Percentiles rank a stretch among this genome's conserved stretches.
Conservation (phyloP, 2,888 invertebrate species). For the Archips crataeganus region DNA sequence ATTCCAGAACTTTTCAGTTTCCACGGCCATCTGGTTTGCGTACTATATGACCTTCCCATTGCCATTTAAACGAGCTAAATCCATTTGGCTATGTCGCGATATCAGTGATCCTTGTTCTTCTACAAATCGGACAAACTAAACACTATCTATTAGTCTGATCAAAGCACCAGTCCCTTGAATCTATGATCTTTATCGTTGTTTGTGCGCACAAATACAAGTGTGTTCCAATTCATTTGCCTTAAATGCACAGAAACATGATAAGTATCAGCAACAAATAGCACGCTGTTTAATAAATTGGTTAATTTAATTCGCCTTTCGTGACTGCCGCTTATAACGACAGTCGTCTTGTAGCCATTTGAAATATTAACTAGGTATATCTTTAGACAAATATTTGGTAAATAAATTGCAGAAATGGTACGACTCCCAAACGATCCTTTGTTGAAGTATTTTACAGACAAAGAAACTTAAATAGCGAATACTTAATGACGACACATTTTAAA, state of each 20-base stretch:
- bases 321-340: slow-evolving; percentile 13
- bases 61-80: too few relatives aligned
- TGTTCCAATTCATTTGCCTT: slow-evolving; percentile 25
- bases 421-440: not conserved
- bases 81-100: too few relatives aligned
- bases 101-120: too few relatives aligned
- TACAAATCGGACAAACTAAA: too few relatives aligned
- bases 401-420: not conserved
- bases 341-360: slow-evolving; percentile 17
- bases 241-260: slow-evolving; percentile 22
- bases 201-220: slow-evolving; percentile 11
- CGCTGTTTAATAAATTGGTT: slow-evolving; percentile 31
- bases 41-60: too few relatives aligned
- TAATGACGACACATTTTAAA: too few relatives aligned
- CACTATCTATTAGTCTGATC: not conserved
- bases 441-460: too few relatives aligned
- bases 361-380: not conserved
- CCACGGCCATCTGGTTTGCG: too few relatives aligned
- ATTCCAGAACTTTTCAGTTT: too few relatives aligned
- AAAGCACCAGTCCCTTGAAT: not conserved
- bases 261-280: slow-evolving; percentile 27
- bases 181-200: not conserved
- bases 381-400: not conserved
- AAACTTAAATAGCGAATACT: too few relatives aligned
- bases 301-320: slow-evolving; percentile 30